Conservation (phyloP, 2,113 vertebrate genomes). For the Crotalus viridis region DNA sequence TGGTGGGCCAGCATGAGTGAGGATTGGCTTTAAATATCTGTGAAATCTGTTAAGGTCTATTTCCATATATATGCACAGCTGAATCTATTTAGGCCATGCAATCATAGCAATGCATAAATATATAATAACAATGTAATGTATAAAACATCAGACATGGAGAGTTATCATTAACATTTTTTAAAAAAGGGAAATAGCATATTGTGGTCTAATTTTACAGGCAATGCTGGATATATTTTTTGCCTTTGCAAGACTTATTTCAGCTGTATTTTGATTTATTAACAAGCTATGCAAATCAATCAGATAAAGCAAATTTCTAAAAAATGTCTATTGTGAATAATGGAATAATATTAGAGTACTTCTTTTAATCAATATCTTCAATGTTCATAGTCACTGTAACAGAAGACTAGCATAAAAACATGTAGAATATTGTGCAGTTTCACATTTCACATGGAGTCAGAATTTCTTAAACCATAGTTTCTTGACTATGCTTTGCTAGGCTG, state of each 20-base stretch:
- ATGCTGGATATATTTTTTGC: neutral
- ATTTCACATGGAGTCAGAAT: neutral
- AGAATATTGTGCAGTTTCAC: neutral
- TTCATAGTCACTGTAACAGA: neutral
- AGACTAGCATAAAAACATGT: neutral
- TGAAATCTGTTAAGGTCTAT: slow-evolving; percentile 71
- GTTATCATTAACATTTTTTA: neutral
- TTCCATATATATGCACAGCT: neutral
- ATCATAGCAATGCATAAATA: neutral
- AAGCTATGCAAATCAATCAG: neutral
- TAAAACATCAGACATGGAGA: neutral
- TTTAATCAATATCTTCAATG: neutral
- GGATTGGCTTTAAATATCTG: slow-evolving; percentile 80
- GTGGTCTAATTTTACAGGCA: neutral
- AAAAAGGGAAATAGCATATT: neutral
- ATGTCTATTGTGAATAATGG: neutral
- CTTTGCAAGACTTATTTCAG: neutral
- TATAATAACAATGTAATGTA: neutral
- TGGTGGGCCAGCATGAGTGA: slow-evolving; percentile 80
- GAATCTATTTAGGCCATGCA: neutral
- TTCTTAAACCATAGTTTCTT: neutral
- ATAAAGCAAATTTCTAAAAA: neutral
- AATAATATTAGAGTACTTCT: neutral
- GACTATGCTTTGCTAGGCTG: neutral
- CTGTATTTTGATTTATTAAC: neutral